Base-by-base conservation (phyloP, 2,888 invertebrate genomes). In the Muscina levida region DNA sequence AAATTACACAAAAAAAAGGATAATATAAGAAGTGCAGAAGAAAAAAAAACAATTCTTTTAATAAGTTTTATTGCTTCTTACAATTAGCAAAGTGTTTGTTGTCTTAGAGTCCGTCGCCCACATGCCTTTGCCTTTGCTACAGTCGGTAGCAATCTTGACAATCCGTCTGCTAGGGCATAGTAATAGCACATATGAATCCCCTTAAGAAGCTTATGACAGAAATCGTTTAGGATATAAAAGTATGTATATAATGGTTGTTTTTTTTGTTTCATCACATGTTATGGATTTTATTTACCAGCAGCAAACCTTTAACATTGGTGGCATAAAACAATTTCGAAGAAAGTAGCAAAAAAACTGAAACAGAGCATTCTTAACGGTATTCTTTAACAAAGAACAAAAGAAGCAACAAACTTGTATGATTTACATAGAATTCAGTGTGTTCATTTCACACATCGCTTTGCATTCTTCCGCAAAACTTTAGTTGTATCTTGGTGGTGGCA, bases 201-300 rank as follows among this genome's bases (percentile, higher is more conserved):
- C n/a, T 65, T 72, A 73, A 76, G 72, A 57, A 66, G 76, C 72
- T 76, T 72, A 65, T 46, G 53, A n/a, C 42, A 70, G 44, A 51
- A 51, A 51, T 8, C 22, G 51, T n/a, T 51, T 4, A 2, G 51
- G 6, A 5, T 51, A 19, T 22, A 1, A 22, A 31, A 31, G 8
- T 31, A 31, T 8, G 8, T 31, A 8, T 5, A 8, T 3, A 8
- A 31, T 31, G 31, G 31, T 5, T 8, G 31, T 5, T 31, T n/a
- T n/a, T n/a, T n/a, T n/a, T n/a, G n/a, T n/a, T 31, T 31, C 31
- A 3, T 31, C 31, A 31, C 31, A 31, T 31, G 31, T 31, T 5
- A 31, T 31, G 31, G 31, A 72, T 72, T 72, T 76, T 72, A 15
- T 72, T 51, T 10, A 22, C 59, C n/a, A 71, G 56, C 39, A 74